Conservation (phyloP, 2,113 vertebrate species). For the Mellivora capensis region DNA sequence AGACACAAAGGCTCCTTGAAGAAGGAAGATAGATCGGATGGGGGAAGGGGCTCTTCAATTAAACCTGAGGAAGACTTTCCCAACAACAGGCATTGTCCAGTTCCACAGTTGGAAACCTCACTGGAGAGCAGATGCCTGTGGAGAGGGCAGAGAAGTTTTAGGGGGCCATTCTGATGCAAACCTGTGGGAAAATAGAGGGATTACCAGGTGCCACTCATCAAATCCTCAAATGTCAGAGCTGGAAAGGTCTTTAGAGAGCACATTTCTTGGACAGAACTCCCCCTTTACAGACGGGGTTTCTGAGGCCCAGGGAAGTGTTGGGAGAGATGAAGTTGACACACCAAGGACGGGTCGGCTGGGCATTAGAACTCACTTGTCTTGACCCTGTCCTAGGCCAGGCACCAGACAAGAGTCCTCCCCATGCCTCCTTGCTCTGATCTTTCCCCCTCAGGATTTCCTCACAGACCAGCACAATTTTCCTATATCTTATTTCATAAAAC, state of each 20-base stretch:
- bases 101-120: neutral
- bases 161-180: neutral
- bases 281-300: neutral
- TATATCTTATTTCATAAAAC: neutral
- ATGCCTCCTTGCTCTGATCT: neutral
- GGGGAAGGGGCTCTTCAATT: neutral
- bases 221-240: neutral
- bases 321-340: neutral
- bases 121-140: neutral
- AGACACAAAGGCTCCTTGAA: neutral
- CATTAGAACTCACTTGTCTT: neutral
- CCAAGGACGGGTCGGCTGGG: fast-evolving
- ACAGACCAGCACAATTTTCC: no score
- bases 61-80: neutral
- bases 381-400: neutral
- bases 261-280: neutral
- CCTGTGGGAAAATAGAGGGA: neutral
- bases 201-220: neutral
- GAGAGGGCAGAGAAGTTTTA: neutral
- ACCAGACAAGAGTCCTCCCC: neutral
- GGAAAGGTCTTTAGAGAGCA: neutral
- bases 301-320: neutral
- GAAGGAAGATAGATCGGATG: neutral
- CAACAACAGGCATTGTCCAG: neutral
- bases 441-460: neutral